Conservation (phyloP, 2,113 vertebrate species). For the Microtus richardsoni region DNA sequence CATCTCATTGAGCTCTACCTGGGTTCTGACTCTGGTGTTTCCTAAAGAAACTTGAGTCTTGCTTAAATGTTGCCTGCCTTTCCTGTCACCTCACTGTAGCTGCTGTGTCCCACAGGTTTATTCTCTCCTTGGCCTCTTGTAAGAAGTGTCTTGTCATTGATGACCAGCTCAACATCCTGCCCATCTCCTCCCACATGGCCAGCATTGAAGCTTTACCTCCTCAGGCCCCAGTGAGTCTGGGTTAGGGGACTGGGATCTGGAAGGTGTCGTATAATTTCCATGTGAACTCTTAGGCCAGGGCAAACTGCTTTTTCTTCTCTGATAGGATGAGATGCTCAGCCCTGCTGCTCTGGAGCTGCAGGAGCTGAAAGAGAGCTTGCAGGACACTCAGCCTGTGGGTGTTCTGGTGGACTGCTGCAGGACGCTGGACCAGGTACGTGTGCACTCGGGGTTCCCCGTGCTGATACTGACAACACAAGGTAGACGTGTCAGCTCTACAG, state of each 20-base stretch:
- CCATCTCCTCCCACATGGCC: constrained; percentile 93
- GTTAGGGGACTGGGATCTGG: neutral
- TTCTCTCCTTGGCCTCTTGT: constrained; percentile 95
- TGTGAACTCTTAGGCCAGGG: neutral
- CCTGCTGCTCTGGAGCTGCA: constrained; percentile 93
- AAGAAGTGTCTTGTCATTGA: constrained; percentile 97
- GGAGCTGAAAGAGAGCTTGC: constrained; percentile 95
- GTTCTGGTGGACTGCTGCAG: constrained; percentile 95
- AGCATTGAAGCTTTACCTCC: constrained; percentile 93
- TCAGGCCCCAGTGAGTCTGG: constrained; percentile 89
- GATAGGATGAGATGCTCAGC: constrained; percentile 90
- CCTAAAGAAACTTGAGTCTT: neutral
- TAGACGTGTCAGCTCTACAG: neutral
- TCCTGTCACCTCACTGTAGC: neutral
- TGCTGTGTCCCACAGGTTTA: constrained; percentile 90
- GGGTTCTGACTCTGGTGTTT: neutral
- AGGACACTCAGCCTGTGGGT: constrained; percentile 97
- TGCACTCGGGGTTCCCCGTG: rapidly evolving
- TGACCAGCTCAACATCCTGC: constrained; percentile 96
- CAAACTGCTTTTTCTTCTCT: constrained; percentile 8
- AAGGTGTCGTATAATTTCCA: neutral
- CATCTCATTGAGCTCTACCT: neutral
- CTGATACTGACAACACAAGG: rapidly evolving
- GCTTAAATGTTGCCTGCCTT: neutral
- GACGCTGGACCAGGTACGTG: constrained; percentile 95